Conservation (phyloP, 2,888 invertebrate genomes). For the Schizotus pectinicornis region DNA sequence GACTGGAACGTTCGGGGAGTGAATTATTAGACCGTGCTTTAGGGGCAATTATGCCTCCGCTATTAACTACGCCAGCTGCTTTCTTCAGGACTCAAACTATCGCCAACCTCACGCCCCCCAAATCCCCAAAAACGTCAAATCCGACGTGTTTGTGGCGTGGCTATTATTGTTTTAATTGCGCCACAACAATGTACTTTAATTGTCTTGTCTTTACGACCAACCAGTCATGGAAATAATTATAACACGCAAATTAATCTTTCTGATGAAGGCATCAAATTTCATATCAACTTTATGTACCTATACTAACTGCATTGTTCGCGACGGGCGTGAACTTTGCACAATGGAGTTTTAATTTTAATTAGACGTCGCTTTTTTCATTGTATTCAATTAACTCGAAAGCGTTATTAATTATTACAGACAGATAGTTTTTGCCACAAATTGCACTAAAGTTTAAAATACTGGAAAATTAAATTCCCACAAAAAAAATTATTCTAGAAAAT, state of each 20-base stretch:
- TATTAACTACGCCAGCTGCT: constrained; percentile 23
- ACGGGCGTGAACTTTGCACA: too few species aligned
- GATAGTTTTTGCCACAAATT: too few species aligned
- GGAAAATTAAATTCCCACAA: too few species aligned
- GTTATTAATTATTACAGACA: too few species aligned
- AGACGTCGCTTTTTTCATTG: too few species aligned
- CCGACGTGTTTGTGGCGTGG: constrained; percentile 11
- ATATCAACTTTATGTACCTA: too few species aligned
- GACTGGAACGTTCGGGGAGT: constrained; percentile 44
- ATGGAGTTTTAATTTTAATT: too few species aligned
- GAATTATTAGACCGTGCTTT: constrained; percentile 48
- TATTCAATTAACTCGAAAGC: too few species aligned
- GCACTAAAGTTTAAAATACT: too few species aligned
- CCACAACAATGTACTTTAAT: constrained; percentile 12
- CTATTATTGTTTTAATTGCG: constrained; percentile 21
- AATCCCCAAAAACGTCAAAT: background rate
- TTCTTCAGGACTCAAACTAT: constrained; percentile 13
- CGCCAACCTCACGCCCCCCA: background rate
- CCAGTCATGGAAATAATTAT: constrained; percentile 10
- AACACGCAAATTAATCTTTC: constrained; percentile 13
- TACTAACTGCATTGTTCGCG: too few species aligned
- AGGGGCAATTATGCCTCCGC: constrained; percentile 41
- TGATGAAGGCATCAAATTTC: background rate
- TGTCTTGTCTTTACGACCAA: constrained; percentile 3
- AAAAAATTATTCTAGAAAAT: too few species aligned